Evolutionary conservation across 2,113 vertebrate genomes (phyloP).

Genomic region (Microcebus lehilahytsara): DNA sequence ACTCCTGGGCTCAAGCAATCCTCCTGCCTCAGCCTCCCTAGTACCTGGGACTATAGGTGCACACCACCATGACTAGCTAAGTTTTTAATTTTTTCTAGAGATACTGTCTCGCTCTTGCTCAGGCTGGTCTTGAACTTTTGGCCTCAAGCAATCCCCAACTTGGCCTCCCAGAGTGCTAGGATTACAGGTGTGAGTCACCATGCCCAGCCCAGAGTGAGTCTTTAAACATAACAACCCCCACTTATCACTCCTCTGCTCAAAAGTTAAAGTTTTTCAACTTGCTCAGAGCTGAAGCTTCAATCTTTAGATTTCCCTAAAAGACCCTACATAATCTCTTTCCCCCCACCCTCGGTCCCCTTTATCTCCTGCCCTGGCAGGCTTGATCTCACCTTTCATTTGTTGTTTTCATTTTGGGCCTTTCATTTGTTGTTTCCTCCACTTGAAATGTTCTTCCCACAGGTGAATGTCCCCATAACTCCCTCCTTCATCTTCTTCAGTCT

Average conservation of each 20-base stretch:
- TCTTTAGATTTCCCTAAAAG: background rate
- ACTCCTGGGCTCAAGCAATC: no score
- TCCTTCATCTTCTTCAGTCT: background rate
- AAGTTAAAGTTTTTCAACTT: background rate
- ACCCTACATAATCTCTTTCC: background rate
- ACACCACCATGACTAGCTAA: no score
- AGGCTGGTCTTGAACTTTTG: no score
- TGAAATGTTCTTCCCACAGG: background rate
- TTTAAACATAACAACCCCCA: background rate
- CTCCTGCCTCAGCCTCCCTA: no score
- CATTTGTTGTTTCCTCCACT: background rate
- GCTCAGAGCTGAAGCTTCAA: background rate
- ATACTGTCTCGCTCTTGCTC: no score
- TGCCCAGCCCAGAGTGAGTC: background rate
- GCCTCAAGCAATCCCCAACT: no score
- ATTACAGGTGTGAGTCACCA: background rate
- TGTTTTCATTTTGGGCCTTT: background rate
- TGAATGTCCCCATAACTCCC: background rate
- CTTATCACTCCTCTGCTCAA: background rate
- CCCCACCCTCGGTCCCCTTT: background rate
- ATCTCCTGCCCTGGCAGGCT: background rate
- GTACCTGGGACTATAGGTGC: no score
- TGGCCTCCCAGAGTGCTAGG: no score
- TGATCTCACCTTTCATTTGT: background rate
- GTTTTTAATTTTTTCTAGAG: no score